A percentile compares a stretch with the other conserved stretches of the same genome.
phyloP scores from a whole-genome alignment of 1,140 invertebrate genomes.

The Pseudomyrmex flavicornis region DNA sequence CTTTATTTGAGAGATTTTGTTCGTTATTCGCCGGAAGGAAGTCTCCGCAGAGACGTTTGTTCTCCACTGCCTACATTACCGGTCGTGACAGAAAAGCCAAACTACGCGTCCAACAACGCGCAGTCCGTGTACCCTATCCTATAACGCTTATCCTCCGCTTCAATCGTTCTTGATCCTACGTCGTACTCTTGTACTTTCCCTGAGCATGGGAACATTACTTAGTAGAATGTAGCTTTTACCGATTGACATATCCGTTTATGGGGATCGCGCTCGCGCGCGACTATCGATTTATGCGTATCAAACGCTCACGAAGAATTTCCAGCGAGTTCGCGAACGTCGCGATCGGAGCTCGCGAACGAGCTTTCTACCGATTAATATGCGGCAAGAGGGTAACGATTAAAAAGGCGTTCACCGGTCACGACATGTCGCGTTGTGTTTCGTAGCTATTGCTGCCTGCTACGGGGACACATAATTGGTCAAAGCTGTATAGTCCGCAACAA shows the following conservation, averaged over 20 bases:
- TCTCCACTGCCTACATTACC: slow-evolving; percentile 18
- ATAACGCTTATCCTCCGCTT: slow-evolving; percentile 40
- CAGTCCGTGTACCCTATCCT: slow-evolving; percentile 18
- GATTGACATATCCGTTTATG: slow-evolving; percentile 50
- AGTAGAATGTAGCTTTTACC: slow-evolving; percentile 49
- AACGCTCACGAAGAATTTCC: slow-evolving; percentile 8
- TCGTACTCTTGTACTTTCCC: slow-evolving; percentile 41
- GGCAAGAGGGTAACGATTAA: slow-evolving; percentile 50
- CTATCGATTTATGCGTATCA: slow-evolving; percentile 41
- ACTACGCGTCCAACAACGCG: slow-evolving; percentile 1
- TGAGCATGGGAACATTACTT: slow-evolving; percentile 49
- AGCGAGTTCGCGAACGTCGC: slow-evolving; percentile 14
- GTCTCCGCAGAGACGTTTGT: neutral
- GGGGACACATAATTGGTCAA: slow-evolving; percentile 67
- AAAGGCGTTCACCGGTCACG: slow-evolving; percentile 54
- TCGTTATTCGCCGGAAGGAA: slow-evolving; percentile 35
- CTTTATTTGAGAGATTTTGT: slow-evolving; percentile 16
- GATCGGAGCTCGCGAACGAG: slow-evolving; percentile 26
- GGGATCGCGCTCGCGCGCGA: slow-evolving; percentile 21
- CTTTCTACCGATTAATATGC: slow-evolving; percentile 78
- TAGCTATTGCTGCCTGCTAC: slow-evolving; percentile 43
- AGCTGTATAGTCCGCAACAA: slow-evolving; percentile 26
- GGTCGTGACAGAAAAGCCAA: slow-evolving; percentile 14
- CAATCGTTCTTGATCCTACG: slow-evolving; percentile 44
- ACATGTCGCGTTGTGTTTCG: slow-evolving; percentile 42